Evolutionary conservation across 2,888 invertebrate genomes (phyloP), one percentile per base, ranked within the genome.

Genomic region (Therioaphis trifolii): DNA sequence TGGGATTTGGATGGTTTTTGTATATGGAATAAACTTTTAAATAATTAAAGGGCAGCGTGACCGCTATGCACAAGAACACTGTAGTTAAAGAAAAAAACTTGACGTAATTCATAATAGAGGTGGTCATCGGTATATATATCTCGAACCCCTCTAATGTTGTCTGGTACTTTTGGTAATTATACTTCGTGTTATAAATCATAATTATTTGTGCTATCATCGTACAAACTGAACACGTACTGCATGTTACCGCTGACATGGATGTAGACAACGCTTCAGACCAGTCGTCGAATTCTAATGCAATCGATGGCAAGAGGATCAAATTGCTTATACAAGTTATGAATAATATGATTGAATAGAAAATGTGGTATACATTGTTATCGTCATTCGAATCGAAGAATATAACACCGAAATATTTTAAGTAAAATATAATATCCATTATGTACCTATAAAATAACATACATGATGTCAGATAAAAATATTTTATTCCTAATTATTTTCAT

Each of bases 21-120:
- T 72, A 79, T 35, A 79, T 43, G 21, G 29, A 74, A 18, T 66
- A 84, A 12, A 84, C n/a, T 43, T 79, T 78, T 18, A 52, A 15
- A 21, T 43, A 9, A 12, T 69, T 58, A 14, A 74, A 15, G 4
- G 72, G 21, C 11, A 84, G 24, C 12, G 27, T 74, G 43, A 79
- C 24, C 7, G 55, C 12, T 18, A 74, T 24, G n/a, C 72, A 84
- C 5, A 27, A 27, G 35, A 68, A 35, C 5, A 49, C 40, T 9
- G 75, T 14, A 7, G 11, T 35, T 5, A 35, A 3, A 12, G 40
- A 66, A 5, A 14, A 66, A 29, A 12, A 18, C 18, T 35, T 7
- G 2, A 9, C 9, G 5, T 18, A 35, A 4, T 5, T 15, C 35
- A 40, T 4, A 3, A 5, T 4, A 4, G 3, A 14, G 15, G 29